Percentiles rank a stretch among this genome's conserved stretches.
Conservation (phyloP, 1,140 invertebrate genomes). For the Eumaeus atala region DNA sequence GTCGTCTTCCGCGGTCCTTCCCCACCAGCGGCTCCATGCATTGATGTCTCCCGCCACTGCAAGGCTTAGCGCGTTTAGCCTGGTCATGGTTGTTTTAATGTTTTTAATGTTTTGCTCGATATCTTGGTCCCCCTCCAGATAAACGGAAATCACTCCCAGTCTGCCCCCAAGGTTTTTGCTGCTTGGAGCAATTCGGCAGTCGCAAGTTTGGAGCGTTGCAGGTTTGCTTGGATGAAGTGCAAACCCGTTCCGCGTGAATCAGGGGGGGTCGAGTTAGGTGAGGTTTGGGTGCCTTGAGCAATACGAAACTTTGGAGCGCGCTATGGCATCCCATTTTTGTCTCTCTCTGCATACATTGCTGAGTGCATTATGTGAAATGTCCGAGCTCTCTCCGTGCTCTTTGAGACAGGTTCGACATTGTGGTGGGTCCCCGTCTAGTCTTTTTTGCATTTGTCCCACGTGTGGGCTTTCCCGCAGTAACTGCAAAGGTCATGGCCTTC, state of each 20-base stretch:
- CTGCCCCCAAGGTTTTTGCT: no score
- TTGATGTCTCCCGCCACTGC: constrained; percentile 35
- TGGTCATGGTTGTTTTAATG: constrained; percentile 3
- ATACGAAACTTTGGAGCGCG: neutral
- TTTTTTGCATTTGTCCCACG: no score
- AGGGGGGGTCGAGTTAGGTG: constrained; percentile 22
- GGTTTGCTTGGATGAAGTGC: constrained; percentile 17
- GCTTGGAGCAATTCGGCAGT: no score
- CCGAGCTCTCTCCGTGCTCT: neutral
- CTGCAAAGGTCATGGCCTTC: no score
- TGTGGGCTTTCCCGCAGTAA: no score
- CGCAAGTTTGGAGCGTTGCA: no score
- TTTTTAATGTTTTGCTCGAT: constrained; percentile 17
- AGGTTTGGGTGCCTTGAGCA: neutral
- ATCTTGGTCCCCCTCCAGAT: constrained; percentile 27
- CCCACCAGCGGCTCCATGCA: constrained; percentile 41
- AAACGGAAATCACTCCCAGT: constrained; percentile 21
- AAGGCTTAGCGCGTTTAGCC: constrained; percentile 17
- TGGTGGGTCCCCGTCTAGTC: no score
- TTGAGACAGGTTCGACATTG: no score
- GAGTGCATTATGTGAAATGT: neutral
- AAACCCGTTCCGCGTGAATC: constrained; percentile 25
- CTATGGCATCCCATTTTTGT: neutral
- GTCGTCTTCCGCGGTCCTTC: constrained; percentile 27
- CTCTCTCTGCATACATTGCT: neutral